These are phyloP conservation scores for Netelia fuscicornis DNA, from an alignment of 2,888 invertebrate genomes.

Conservation along the genomic window DNA sequence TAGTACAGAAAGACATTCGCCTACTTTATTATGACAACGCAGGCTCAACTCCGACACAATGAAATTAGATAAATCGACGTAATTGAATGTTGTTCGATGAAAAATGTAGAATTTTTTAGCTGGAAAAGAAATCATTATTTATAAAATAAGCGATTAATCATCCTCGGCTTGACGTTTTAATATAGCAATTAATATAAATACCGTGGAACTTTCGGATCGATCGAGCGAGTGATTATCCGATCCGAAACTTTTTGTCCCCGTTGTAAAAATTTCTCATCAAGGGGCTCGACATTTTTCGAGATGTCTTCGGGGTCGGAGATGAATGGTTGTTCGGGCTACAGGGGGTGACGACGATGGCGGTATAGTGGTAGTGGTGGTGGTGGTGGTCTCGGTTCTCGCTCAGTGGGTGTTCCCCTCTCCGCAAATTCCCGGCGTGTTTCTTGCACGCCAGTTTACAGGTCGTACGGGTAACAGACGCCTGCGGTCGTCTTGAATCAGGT, in stretches of 20 bases:
- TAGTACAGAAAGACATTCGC: conserved; percentile 23
- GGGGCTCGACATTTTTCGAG: conserved; percentile 44
- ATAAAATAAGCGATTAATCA: conserved; percentile 52
- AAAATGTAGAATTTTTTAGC: too few relatives aligned
- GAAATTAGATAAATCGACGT: too few relatives aligned
- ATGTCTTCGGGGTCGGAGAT: conserved; percentile 52
- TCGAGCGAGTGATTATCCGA: conserved; percentile 51
- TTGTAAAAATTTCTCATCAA: conserved; percentile 61
- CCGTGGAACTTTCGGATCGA: conserved; percentile 62
- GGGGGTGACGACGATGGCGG: too few relatives aligned
- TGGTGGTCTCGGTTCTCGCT: not conserved
- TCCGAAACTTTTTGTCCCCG: conserved; percentile 52
- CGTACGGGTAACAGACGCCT: not conserved
- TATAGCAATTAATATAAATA: conserved; percentile 62
- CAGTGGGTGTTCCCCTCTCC: not conserved
- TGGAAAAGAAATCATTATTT: too few relatives aligned
- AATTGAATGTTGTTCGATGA: too few relatives aligned
- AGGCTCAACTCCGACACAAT: conserved; percentile 22
- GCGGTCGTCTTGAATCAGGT: conserved; percentile 8
- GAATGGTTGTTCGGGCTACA: conserved; percentile 53
- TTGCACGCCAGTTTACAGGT: conserved; percentile 38
- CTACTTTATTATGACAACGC: conserved; percentile 32
- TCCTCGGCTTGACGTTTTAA: conserved; percentile 49
- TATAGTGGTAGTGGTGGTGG: too few relatives aligned
- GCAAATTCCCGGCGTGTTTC: conserved; percentile 28